phyloP scores from a whole-genome alignment of 2,113 vertebrate genomes.

The Nothocercus nigrocapillus region DNA sequence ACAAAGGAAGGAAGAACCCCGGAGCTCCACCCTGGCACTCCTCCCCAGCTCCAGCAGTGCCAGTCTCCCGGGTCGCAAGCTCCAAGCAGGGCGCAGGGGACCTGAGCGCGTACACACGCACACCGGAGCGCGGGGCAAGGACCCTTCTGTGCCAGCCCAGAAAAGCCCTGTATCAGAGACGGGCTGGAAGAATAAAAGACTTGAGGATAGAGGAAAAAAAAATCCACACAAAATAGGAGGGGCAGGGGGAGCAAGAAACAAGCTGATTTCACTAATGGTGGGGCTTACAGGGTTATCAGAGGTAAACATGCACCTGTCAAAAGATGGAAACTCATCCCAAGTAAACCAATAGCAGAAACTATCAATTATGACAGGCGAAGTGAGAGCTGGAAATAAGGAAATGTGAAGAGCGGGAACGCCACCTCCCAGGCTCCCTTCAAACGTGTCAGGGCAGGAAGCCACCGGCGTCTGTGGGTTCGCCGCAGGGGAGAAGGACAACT shows the following conservation, averaged over 20 bases:
- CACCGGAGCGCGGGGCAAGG: too few species aligned
- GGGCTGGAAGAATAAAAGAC: background rate
- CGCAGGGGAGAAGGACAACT: background rate
- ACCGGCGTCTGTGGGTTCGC: background rate
- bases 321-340: background rate
- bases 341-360: background rate
- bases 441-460: background rate
- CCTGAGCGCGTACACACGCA: background rate
- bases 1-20: background rate
- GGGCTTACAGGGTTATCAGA: background rate
- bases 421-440: background rate
- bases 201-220: background rate
- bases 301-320: background rate
- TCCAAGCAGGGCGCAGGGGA: background rate
- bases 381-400: constrained; percentile 18
- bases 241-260: background rate
- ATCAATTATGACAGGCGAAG: constrained; percentile 36
- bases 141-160: background rate
- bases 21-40: background rate
- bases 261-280: background rate
- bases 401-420: background rate
- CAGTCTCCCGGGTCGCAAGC: background rate
- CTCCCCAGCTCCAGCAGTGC: background rate
- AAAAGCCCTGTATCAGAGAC: background rate
- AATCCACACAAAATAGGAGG: background rate